Percentiles rank a stretch among this genome's conserved stretches.
These are phyloP conservation scores for Ancistrus triradiatus DNA, from an alignment of 2,113 vertebrate species.

Conservation along the genomic window DNA sequence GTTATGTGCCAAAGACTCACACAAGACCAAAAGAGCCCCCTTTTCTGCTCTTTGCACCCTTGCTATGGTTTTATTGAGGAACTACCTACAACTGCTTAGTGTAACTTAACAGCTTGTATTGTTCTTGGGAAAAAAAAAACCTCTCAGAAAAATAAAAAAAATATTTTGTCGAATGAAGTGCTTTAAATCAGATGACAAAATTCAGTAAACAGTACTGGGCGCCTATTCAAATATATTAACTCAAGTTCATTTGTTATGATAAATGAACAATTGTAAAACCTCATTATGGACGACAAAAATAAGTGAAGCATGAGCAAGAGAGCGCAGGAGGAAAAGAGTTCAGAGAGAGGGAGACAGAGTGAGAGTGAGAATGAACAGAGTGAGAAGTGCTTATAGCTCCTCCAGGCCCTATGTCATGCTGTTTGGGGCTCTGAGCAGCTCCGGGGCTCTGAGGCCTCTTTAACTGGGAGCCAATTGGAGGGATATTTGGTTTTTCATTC, in stretches of 20 bases:
- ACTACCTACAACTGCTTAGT: background rate
- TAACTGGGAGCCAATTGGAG: conserved; percentile 5
- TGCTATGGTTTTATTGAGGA: background rate
- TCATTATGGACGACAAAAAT: conserved; percentile 32
- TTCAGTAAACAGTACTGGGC: conserved; percentile 22
- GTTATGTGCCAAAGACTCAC: conserved; percentile 47
- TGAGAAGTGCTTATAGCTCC: conserved; percentile 22
- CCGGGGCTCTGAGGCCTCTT: conserved; percentile 42
- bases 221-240: conserved; percentile 27
- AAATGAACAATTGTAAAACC: conserved; percentile 35
- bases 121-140: background rate
- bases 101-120: background rate
- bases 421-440: conserved; percentile 36
- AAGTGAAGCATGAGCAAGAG: conserved; percentile 23
- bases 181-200: conserved; percentile 12
- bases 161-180: too few species aligned
- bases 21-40: conserved; percentile 28
- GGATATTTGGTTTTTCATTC: conserved; percentile 22
- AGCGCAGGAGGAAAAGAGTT: conserved; percentile 1
- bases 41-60: background rate
- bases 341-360: background rate
- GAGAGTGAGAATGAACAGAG: background rate
- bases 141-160: background rate
- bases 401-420: conserved; percentile 32
- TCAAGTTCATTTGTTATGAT: conserved; percentile 36